Evolutionary conservation across 2,797 vertebrate species (phyloP), one percentile per base, ranked within the genome.

Genomic region (Adelosebastes latens): DNA sequence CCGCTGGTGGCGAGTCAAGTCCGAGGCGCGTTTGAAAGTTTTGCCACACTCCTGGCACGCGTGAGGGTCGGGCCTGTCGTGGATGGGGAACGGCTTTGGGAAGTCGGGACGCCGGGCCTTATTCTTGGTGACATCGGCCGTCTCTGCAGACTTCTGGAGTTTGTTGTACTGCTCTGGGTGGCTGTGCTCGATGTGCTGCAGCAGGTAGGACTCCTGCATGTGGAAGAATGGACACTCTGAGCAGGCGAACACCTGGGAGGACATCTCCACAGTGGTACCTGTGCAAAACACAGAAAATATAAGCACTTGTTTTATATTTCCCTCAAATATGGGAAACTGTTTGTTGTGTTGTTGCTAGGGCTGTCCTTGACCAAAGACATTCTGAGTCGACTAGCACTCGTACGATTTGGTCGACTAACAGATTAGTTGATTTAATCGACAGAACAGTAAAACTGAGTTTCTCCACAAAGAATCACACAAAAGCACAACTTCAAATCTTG

Each of bases 171-270:
- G 82, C 49, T 93, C 89, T 1, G 87, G 89, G 82, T 93, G 93
- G 71, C 82, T 89, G 64, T 70, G 87, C 31, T 93, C 86, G 1
- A 93, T 56, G 81, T 93, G 92, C 89, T 91, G 90, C 81, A 87
- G 86, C 73, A 93, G 82, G 82, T 73, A 90, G 8, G 92, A 91
- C 84, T 93, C 92, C 75, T 94, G 87, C 86, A 93, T 84, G 88
- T 94, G 93, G 75, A 91, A 93, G 84, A 93, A 94, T 0, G 90
- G 89, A 83, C 93, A 93, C 71, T 90, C 69, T 5, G 92, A 86
- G 79, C 92, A 93, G 80, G 89, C 81, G 13, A 93, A 93, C 25
- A 94, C 92, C 86, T 94, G 92, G 32, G 88, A 75, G 72, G 92
- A 93, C 90, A 94, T 89, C 86, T 92, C 92, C 60, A 93, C 87